phyloP scores from a whole-genome alignment of 2,113 vertebrate species.

The Panthera leo region DNA sequence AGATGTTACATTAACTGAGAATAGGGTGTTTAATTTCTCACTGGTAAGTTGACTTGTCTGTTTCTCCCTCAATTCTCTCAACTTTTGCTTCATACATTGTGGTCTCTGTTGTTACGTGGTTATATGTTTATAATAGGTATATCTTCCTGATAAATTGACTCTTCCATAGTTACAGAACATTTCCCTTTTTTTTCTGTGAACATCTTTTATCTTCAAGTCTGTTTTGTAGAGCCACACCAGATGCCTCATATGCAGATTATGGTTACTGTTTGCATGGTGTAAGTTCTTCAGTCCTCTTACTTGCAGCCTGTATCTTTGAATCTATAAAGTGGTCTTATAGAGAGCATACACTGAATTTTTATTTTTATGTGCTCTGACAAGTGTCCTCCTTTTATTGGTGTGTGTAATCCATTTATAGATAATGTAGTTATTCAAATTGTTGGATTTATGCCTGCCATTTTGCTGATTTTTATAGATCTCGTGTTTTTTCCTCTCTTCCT shows the following conservation, averaged over 20 bases:
- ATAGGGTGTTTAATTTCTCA: background rate
- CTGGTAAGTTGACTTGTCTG: background rate
- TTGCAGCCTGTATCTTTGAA: background rate
- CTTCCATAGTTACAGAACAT: background rate
- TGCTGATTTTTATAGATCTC: background rate
- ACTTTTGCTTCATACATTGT: background rate
- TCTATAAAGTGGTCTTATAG: background rate
- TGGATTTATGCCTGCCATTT: background rate
- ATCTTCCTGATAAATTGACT: background rate
- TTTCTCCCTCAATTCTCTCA: background rate
- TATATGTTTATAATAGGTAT: background rate
- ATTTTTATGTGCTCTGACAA: background rate
- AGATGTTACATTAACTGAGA: background rate
- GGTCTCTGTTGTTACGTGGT: background rate
- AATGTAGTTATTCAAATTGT: background rate
- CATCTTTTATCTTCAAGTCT: background rate
- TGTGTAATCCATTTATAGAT: conserved; percentile 13
- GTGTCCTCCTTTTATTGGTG: background rate
- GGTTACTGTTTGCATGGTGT: background rate
- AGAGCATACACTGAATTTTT: background rate
- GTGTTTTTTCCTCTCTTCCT: background rate
- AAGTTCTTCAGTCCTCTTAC: background rate
- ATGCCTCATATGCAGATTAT: background rate
- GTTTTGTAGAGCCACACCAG: background rate
- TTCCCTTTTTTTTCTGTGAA: background rate